Percentiles rank a stretch among this genome's conserved stretches.
These are phyloP conservation scores for Neolamprologus tretocephalus DNA, from an alignment of 2,113 vertebrate species.

Conservation along the genomic window DNA sequence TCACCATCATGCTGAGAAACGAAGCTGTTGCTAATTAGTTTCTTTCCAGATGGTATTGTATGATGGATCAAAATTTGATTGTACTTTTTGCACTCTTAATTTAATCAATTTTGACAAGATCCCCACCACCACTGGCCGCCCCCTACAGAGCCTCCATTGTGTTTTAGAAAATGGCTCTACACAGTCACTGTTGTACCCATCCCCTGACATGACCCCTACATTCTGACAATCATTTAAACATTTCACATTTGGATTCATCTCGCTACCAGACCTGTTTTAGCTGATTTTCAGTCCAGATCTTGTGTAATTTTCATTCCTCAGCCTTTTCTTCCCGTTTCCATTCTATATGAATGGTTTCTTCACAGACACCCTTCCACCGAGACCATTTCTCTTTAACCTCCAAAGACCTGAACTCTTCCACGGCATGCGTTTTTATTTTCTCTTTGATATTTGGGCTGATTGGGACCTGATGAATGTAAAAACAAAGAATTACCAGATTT, in stretches of 20 bases:
- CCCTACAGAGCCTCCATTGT: not conserved
- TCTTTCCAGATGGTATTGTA: not conserved
- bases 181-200: not conserved
- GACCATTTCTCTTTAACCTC: not conserved
- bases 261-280: not conserved
- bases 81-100: not conserved
- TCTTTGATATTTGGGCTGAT: not conserved
- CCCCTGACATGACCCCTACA: not conserved
- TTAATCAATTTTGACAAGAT: not conserved
- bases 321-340: accelerated
- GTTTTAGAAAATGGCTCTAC: not conserved
- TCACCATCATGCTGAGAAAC: not conserved
- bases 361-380: not conserved
- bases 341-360: not conserved
- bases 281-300: not conserved
- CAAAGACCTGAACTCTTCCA: not conserved
- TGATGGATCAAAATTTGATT: not conserved
- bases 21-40: not conserved
- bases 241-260: not conserved
- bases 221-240: not conserved
- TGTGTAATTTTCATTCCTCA: not conserved
- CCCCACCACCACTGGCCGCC: not conserved
- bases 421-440: not conserved
- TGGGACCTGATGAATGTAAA: not conserved
- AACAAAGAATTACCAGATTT: not conserved